These are phyloP conservation scores for Cnemophilus loriae DNA, from an alignment of 2,113 vertebrate species.

Conservation along the genomic window DNA sequence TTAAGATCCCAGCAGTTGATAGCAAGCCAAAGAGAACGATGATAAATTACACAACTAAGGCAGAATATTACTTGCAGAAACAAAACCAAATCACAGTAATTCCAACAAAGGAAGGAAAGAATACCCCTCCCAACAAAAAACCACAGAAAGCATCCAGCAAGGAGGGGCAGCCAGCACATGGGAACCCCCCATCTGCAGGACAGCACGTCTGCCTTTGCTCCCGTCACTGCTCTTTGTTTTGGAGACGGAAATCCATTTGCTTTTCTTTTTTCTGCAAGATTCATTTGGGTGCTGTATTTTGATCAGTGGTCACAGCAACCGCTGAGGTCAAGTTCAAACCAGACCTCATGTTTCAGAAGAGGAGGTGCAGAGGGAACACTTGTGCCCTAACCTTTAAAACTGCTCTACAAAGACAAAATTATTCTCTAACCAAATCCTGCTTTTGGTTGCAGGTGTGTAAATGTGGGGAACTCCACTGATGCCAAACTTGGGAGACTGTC, in stretches of 20 bases:
- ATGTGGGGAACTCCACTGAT: neutral
- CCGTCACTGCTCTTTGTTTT: neutral
- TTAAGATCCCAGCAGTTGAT: neutral
- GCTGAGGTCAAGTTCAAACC: neutral
- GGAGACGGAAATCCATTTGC: neutral
- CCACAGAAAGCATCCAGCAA: neutral
- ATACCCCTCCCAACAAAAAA: neutral
- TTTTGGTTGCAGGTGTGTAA: neutral
- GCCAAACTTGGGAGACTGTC: neutral
- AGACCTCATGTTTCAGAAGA: neutral
- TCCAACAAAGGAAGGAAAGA: neutral
- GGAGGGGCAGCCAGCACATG: neutral
- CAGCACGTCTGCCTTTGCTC: neutral
- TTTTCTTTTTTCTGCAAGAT: neutral
- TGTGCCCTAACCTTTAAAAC: neutral
- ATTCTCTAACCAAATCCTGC: neutral
- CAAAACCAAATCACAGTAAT: neutral
- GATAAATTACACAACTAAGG: neutral
- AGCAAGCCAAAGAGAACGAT: neutral
- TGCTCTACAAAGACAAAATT: neutral
- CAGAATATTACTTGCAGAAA: neutral
- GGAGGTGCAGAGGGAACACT: neutral
- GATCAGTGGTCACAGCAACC: neutral
- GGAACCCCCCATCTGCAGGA: neutral
- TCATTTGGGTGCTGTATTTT: neutral